Evolutionary conservation across 2,888 invertebrate species (phyloP).

Genomic region (Drosophila parthenogenetica): DNA sequence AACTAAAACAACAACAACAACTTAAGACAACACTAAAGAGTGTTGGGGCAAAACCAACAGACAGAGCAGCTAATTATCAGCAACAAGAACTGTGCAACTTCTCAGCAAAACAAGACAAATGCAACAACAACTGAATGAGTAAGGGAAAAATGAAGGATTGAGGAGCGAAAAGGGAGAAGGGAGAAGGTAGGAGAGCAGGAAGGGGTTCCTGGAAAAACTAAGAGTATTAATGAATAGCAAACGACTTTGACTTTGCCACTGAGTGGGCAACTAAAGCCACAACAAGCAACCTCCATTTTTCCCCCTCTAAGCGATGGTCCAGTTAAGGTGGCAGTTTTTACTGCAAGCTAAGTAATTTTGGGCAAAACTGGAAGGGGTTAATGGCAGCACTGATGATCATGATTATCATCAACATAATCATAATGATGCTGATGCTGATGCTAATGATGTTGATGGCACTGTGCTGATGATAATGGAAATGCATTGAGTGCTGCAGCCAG

Average conservation of each 20-base stretch:
- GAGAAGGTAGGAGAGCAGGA: background rate
- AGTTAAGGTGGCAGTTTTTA: conserved; percentile 57
- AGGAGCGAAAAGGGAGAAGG: background rate
- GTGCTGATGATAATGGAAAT: conserved; percentile 74
- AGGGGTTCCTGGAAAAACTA: conserved; percentile 60
- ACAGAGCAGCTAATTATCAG: conserved; percentile 79
- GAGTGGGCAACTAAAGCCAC: conserved; percentile 52
- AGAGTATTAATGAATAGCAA: conserved; percentile 81
- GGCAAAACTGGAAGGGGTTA: conserved; percentile 52
- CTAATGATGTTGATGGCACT: conserved; percentile 38
- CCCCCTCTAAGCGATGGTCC: background rate
- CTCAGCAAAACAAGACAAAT: conserved; percentile 42
- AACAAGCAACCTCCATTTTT: conserved; percentile 18
- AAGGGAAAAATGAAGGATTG: background rate
- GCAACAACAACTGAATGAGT: conserved; percentile 26
- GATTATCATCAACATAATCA: conserved; percentile 16
- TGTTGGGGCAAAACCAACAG: conserved; percentile 74
- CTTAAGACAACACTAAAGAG: conserved; percentile 51
- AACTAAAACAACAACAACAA: conserved; percentile 26
- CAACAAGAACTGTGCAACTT: conserved; percentile 67
- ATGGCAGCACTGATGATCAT: conserved; percentile 19
- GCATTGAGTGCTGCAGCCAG: conserved; percentile 75
- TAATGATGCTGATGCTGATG: conserved; percentile 37
- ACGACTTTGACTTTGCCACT: conserved; percentile 74
- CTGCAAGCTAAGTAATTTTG: conserved; percentile 71